These are phyloP conservation scores for Thryonomys swinderianus DNA, from an alignment of 2,113 vertebrate genomes.

Conservation along the genomic window DNA sequence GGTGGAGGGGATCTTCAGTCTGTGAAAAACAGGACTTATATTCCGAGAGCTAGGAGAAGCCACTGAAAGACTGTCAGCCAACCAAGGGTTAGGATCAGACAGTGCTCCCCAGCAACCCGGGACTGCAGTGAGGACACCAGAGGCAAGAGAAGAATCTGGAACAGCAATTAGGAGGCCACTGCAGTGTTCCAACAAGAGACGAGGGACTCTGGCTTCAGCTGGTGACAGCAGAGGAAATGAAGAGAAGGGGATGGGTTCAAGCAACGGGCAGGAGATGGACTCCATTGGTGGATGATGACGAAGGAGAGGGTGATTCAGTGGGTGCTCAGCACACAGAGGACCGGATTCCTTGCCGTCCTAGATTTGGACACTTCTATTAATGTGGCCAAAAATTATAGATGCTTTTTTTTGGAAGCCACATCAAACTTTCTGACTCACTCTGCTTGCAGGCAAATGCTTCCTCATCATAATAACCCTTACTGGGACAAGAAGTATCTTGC, in stretches of 20 bases:
- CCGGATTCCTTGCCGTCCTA: constrained; percentile 62
- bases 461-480: constrained; percentile 72
- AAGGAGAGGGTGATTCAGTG: constrained; percentile 69
- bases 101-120: not conserved
- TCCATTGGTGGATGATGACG: constrained; percentile 33
- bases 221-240: not conserved
- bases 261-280: not conserved
- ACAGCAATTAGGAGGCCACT: not conserved
- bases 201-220: not conserved
- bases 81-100: not conserved
- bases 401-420: constrained; percentile 69
- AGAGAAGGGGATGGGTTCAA: not conserved
- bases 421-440: constrained; percentile 79
- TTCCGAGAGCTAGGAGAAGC: not conserved
- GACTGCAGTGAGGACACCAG: not conserved
- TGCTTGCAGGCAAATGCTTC: constrained; percentile 63
- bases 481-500: constrained; percentile 59
- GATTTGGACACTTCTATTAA: constrained; percentile 80
- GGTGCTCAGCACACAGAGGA: constrained; percentile 38
- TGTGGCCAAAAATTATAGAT: constrained; percentile 77
- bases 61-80: not conserved
- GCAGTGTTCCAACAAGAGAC: not conserved
- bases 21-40: not conserved
- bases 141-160: not conserved
- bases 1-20: not conserved